phyloP scores from a whole-genome alignment of 2,888 invertebrate genomes.

The Athripsodes cinereus region DNA sequence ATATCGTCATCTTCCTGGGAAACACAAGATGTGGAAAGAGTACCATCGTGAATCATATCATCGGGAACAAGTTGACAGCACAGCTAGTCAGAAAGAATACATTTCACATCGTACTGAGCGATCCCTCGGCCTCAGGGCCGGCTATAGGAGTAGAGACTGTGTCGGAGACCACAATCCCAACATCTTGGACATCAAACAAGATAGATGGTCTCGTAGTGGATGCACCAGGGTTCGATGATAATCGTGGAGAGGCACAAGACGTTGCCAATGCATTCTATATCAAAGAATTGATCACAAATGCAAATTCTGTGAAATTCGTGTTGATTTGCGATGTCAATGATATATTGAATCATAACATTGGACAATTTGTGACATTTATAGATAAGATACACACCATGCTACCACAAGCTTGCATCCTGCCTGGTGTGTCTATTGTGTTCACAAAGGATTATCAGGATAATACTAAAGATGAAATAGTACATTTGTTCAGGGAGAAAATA shows the following conservation, averaged over 20 bases:
- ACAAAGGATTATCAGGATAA: neutral
- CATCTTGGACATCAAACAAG: neutral
- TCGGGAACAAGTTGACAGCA: neutral
- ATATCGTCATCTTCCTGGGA: neutral
- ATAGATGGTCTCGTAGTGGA: neutral
- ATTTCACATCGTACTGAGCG: neutral
- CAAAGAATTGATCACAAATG: neutral
- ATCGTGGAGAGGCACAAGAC: neutral
- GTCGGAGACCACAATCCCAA: neutral
- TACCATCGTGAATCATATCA: neutral
- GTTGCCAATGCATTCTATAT: neutral
- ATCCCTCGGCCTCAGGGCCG: neutral
- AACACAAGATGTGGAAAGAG: conserved; percentile 4
- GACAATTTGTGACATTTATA: neutral
- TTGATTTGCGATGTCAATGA: neutral
- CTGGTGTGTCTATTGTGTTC: neutral
- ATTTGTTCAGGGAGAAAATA: neutral
- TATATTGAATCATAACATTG: neutral
- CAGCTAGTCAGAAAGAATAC: neutral
- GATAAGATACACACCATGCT: neutral
- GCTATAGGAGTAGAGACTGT: neutral
- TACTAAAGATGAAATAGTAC: neutral
- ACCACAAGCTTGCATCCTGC: neutral
- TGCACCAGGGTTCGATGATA: neutral
- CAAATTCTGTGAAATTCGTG: neutral